Conservation (phyloP, 2,797 vertebrate species). For the Molossus alvarezi region DNA sequence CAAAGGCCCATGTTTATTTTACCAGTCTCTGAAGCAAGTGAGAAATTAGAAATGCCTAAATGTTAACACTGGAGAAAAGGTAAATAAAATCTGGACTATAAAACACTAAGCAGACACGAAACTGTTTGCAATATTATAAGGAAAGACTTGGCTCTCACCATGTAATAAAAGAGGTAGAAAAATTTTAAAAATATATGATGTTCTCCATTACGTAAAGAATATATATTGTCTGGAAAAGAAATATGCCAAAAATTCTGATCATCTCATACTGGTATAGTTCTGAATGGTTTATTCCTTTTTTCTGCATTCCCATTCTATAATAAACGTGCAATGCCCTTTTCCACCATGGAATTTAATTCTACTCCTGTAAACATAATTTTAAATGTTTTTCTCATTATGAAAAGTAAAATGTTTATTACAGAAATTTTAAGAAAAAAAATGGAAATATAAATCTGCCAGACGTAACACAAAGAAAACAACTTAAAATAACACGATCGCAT, state of each 20-base stretch:
- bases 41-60: conserved; percentile 15
- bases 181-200: background rate
- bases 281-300: background rate
- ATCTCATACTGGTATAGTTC: background rate
- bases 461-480: background rate
- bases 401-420: conserved; percentile 11
- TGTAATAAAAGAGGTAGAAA: background rate
- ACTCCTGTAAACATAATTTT: background rate
- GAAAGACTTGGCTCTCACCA: background rate
- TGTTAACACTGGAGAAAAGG: background rate
- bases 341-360: background rate
- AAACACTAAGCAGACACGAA: background rate
- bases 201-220: background rate
- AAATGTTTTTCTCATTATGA: background rate
- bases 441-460: background rate
- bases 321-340: background rate
- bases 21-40: conserved; percentile 16
- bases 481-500: background rate
- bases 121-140: background rate
- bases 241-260: background rate
- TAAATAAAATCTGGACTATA: background rate
- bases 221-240: background rate
- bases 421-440: background rate
- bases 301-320: background rate
- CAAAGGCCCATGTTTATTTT: conserved; percentile 18